A percentile compares a stretch with the other conserved stretches of the same genome.
Conservation (phyloP, 2,113 vertebrate genomes). For the Megaleporinus macrocephalus region DNA sequence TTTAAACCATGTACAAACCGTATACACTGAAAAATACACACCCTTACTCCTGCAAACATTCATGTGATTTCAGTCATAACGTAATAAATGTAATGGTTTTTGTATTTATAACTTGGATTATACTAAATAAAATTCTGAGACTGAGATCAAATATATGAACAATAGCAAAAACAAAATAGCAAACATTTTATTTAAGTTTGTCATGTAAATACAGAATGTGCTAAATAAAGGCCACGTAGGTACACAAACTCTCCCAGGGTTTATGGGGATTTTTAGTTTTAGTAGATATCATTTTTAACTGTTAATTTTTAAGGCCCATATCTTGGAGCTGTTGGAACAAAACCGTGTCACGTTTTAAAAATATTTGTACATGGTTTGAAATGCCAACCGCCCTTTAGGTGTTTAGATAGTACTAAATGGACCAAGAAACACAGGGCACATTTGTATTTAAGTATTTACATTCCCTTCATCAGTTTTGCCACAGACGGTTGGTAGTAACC, state of each 20-base stretch:
- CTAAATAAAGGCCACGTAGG: neutral
- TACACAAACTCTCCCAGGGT: neutral
- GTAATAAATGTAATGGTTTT: neutral
- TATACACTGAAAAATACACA: neutral
- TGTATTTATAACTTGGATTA: neutral
- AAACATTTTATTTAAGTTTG: neutral
- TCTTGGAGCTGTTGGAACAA: no score
- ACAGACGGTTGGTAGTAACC: no score
- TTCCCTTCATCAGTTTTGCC: no score
- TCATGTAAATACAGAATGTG: conserved; percentile 6
- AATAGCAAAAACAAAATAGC: neutral
- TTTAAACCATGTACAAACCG: neutral
- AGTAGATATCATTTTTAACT: no score
- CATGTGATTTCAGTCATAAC: neutral
- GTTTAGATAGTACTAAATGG: no score
- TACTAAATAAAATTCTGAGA: neutral
- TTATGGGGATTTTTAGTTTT: no score
- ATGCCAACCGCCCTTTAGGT: no score
- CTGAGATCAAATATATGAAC: neutral
- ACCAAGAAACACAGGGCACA: no score
- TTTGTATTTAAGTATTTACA: no score
- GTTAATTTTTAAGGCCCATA: no score
- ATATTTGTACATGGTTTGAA: no score
- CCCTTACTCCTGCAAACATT: neutral
- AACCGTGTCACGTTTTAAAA: no score